phyloP scores from a whole-genome alignment of 35 echinoderm and acorn worm species.

The Stichopus chloronotus region DNA sequence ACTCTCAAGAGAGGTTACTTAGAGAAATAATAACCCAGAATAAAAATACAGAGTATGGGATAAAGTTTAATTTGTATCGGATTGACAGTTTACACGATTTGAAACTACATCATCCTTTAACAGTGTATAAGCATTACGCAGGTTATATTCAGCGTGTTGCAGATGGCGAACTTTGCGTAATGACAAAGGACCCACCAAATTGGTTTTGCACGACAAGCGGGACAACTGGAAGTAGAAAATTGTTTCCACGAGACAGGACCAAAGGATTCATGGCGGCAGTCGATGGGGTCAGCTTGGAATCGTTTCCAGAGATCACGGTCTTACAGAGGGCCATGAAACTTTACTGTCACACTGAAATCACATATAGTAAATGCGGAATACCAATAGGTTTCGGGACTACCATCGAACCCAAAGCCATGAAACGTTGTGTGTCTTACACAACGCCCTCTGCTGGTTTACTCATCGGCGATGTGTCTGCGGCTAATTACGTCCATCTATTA shows the following conservation, averaged over 20 bases:
- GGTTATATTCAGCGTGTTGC: slow-evolving; percentile 48
- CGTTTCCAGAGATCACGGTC: not conserved
- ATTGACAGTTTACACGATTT: slow-evolving; percentile 32
- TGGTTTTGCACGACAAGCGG: slow-evolving; percentile 17
- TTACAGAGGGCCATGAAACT: slow-evolving; percentile 36
- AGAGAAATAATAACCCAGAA: slow-evolving; percentile 7
- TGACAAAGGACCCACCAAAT: slow-evolving; percentile 10
- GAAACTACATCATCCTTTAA: slow-evolving; percentile 37
- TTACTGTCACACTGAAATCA: not conserved
- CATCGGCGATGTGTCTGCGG: slow-evolving; percentile 17
- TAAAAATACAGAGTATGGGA: slow-evolving; percentile 41
- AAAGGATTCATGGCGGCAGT: not conserved
- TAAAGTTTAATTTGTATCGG: not conserved
- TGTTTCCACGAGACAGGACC: slow-evolving; percentile 29
- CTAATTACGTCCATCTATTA: slow-evolving; percentile 50
- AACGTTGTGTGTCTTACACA: not conserved
- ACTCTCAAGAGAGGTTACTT: not conserved
- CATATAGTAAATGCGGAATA: slow-evolving; percentile 34
- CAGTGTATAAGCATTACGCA: slow-evolving; percentile 47
- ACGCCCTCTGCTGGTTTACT: slow-evolving; percentile 12
- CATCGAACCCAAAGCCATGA: not conserved
- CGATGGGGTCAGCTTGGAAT: not conserved
- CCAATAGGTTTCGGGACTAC: slow-evolving; percentile 25
- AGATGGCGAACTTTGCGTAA: slow-evolving; percentile 34
- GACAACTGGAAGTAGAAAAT: slow-evolving; percentile 46